Conservation (phyloP, 2,888 invertebrate species). For the Trichogramma evanescens region DNA sequence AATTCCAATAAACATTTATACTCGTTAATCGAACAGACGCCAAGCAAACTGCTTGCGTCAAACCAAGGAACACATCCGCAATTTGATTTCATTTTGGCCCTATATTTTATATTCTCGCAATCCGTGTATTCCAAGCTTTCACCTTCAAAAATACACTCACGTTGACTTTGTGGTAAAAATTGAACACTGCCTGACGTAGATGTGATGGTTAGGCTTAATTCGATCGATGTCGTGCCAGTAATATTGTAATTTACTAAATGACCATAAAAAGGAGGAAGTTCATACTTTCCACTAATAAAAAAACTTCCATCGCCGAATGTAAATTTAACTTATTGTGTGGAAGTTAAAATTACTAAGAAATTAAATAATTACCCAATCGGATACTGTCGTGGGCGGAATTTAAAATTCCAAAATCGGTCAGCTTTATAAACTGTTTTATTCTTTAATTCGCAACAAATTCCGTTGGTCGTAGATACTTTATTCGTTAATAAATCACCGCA, state of each 20-base stretch:
- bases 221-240: constrained; percentile 7
- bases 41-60: neutral
- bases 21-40: constrained; percentile 24
- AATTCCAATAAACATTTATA: constrained; percentile 53
- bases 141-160: constrained; percentile 66
- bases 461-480: constrained; percentile 17
- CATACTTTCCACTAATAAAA: constrained; percentile 9
- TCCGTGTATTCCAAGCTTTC: constrained; percentile 46
- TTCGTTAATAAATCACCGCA: constrained; percentile 17
- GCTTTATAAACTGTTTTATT: neutral
- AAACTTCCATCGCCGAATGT: too few species aligned
- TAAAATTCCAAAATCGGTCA: constrained; percentile 15
- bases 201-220: constrained; percentile 9
- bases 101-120: constrained; percentile 25
- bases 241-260: constrained; percentile 11
- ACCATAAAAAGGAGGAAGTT: constrained; percentile 2
- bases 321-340: too few species aligned
- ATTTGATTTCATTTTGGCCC: constrained; percentile 6
- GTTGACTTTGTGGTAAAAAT: constrained; percentile 53
- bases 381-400: constrained; percentile 14
- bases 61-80: constrained; percentile 36
- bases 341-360: neutral
- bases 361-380: constrained; percentile 23
- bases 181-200: constrained; percentile 8
- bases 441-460: constrained; percentile 26